Conservation (phyloP, 2,888 invertebrate species). For the Andrena bucephala region DNA sequence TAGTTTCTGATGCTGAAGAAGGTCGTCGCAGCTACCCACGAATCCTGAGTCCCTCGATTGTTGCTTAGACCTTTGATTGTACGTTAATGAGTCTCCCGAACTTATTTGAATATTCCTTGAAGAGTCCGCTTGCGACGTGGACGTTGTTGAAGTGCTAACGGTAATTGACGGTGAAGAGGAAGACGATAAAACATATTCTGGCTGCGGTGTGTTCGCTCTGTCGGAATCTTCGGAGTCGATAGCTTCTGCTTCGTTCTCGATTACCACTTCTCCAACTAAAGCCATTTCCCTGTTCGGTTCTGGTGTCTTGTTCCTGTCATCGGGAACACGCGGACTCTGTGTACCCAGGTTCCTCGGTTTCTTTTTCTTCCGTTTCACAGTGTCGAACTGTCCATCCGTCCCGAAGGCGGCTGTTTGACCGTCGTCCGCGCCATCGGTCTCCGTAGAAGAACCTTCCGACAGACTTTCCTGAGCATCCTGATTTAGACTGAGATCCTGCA, state of each 20-base stretch:
- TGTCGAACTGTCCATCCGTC: slow-evolving; percentile 92
- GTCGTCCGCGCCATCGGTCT: slow-evolving; percentile 90
- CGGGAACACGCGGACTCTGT: slow-evolving; percentile 84
- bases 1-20: slow-evolving; percentile 88
- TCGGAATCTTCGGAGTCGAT: slow-evolving; percentile 86
- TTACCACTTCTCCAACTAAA: slow-evolving; percentile 86
- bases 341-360: slow-evolving; percentile 86
- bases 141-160: slow-evolving; percentile 22
- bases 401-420: slow-evolving; percentile 87
- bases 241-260: slow-evolving; percentile 87
- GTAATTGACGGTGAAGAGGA: slow-evolving; percentile 57
- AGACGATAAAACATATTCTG: slow-evolving; percentile 84
- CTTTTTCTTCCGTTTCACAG: slow-evolving; percentile 94
- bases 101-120: slow-evolving; percentile 66
- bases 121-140: slow-evolving; percentile 66
- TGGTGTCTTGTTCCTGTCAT: slow-evolving; percentile 88
- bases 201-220: slow-evolving; percentile 89
- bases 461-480: slow-evolving; percentile 82
- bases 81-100: slow-evolving; percentile 72
- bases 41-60: slow-evolving; percentile 95
- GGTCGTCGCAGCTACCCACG: slow-evolving; percentile 94
- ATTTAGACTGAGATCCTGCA: slow-evolving; percentile 80
- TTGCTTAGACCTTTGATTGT: slow-evolving; percentile 88
- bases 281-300: slow-evolving; percentile 88
- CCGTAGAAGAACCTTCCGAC: slow-evolving; percentile 88